Conservation (phyloP, 2,888 invertebrate genomes). For the Loripinus fragilis region DNA sequence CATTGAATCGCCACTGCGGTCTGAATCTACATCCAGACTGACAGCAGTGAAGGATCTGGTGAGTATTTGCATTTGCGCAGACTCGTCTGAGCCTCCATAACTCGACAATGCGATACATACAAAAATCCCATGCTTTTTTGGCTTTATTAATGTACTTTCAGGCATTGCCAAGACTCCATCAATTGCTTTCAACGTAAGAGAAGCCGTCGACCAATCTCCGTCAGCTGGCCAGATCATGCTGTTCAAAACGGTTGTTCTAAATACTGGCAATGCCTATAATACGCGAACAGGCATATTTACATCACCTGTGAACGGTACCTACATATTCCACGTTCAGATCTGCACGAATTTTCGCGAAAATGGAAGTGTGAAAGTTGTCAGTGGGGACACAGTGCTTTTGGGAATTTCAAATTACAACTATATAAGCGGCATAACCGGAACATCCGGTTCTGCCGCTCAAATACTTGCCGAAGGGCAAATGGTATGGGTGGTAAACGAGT, state of each 20-base stretch:
- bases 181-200: not conserved
- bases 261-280: not conserved
- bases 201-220: not conserved
- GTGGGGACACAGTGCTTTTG: not conserved
- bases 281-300: not conserved
- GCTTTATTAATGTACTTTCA: too few relatives aligned
- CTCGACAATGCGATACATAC: too few relatives aligned
- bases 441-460: not conserved
- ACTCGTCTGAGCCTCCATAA: too few relatives aligned
- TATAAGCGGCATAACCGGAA: not conserved
- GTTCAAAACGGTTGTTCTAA: not conserved
- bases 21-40: too few relatives aligned
- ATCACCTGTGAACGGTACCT: constrained; percentile 1
- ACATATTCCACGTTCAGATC: not conserved
- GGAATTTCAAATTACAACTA: constrained; percentile 9
- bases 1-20: too few relatives aligned
- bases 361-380: not conserved
- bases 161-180: not conserved
- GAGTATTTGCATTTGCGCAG: too few relatives aligned
- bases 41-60: too few relatives aligned
- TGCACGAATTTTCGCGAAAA: not conserved
- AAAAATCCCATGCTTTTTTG: too few relatives aligned
- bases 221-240: not conserved
- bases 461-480: not conserved
- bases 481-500: constrained; percentile 5